Percentiles rank a stretch among this genome's conserved stretches.
These are phyloP conservation scores for Pterocles burchelli DNA, from an alignment of 2,113 vertebrate species.

Conservation along the genomic window DNA sequence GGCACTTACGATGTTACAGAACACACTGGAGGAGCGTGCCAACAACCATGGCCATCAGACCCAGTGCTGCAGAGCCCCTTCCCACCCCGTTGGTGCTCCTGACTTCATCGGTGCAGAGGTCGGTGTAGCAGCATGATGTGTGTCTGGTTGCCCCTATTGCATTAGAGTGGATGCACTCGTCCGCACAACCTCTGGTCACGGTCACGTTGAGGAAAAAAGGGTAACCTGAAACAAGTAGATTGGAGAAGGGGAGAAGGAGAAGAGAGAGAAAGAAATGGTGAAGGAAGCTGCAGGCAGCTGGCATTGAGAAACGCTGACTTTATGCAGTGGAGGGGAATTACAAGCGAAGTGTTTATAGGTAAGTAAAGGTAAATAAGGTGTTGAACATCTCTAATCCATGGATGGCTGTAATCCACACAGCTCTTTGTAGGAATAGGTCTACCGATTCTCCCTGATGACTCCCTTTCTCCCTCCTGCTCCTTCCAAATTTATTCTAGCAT, in stretches of 20 bases:
- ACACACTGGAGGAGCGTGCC: fast-evolving
- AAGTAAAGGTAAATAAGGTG: not conserved
- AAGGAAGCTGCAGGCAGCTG: not conserved
- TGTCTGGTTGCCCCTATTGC: not conserved
- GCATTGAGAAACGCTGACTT: fast-evolving
- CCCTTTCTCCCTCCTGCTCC: not conserved
- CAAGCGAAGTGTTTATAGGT: not conserved
- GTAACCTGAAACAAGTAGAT: constrained; percentile 5
- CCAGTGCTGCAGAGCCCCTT: not conserved
- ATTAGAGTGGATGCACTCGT: fast-evolving
- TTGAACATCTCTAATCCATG: not conserved
- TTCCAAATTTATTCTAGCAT: not conserved
- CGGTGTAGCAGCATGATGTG: not conserved
- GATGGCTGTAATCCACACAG: fast-evolving
- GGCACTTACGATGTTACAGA: not conserved
- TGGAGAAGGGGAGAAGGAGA: not conserved
- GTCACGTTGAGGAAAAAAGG: constrained; percentile 50
- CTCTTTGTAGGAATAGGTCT: not conserved
- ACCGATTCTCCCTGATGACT: not conserved
- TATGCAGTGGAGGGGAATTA: not conserved
- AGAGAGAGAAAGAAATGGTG: not conserved
- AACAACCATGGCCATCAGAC: not conserved
- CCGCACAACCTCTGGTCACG: not conserved
- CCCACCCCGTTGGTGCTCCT: fast-evolving
- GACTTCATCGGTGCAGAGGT: constrained; percentile 1